Conservation (phyloP, 2,797 vertebrate genomes). For the Scarus forsteni region DNA sequence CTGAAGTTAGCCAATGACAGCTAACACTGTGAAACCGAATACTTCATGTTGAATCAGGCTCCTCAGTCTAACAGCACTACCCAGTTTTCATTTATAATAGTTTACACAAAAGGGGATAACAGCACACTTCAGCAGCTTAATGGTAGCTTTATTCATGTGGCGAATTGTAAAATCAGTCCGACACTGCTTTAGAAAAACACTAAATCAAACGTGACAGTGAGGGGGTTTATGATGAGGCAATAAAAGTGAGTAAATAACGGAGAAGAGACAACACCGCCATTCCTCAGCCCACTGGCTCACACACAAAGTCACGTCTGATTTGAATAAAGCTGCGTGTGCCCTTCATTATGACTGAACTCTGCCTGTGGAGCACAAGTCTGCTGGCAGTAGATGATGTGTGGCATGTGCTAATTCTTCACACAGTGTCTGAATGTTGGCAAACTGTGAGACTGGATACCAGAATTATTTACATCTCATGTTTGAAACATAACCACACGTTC, state of each 20-base stretch:
- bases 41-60: no score
- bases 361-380: constrained; percentile 24
- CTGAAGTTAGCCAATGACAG: no score
- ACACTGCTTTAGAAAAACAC: not conserved
- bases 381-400: not conserved
- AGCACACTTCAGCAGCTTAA: no score
- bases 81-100: no score
- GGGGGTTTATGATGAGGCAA: not conserved
- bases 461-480: constrained; percentile 32
- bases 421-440: constrained; percentile 1
- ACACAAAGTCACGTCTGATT: constrained; percentile 19
- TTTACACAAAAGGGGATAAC: no score
- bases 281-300: not conserved
- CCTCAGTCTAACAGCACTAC: no score
- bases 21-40: no score
- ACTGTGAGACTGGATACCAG: not conserved
- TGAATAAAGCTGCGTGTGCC: not conserved
- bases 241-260: not conserved
- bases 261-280: not conserved
- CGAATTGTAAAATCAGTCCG: not conserved
- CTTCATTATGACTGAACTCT: constrained; percentile 14
- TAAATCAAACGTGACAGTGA: not conserved
- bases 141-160: no score
- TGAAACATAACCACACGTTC: constrained; percentile 12
- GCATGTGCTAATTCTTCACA: constrained; percentile 20